Evolutionary conservation across 2,113 vertebrate species (phyloP), one percentile per base, ranked within the genome.

Genomic region (Limnothrissa miodon): DNA sequence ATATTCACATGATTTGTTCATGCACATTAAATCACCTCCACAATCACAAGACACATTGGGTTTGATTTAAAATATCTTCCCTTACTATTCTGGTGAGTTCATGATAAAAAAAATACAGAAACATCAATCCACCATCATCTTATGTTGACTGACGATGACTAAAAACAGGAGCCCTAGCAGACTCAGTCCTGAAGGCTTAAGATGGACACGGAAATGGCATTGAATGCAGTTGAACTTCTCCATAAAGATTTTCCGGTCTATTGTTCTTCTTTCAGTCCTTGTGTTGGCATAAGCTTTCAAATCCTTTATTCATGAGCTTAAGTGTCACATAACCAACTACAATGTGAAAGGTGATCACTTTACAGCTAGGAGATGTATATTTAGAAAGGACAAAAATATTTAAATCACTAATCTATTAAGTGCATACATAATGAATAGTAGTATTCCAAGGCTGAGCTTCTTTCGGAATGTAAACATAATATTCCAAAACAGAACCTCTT

Each of bases 1-100:
- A 59, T 48, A 85, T 90, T 85, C 89, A 86, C 90, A 92, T 87
- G 81, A 87, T 85, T 83, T 87, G 82, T 83, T 82, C 74, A 78
- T 23, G 39, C 51, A 89, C 90, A 82, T 46, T 9, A 82, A 33
- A 86, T 62, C 80, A 79, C 23, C 45, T 23, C 53, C 83, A 85
- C 78, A 79, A 85, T 83, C 81, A 84, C 83, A 89, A 17, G 42
- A 85, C 85, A 89, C 81, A 91, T 9, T 56, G 79, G 86, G 82
- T 23, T 83, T 44, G 59, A 84, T 46, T 83, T 82, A 66, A 45
- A 87, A 42, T 46, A 79, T 85, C 86, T 56, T 62, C 53, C 33
- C 39, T 62, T 87, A 78, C 83, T 81, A 51, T 78, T 83, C 19
- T 15, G 59, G 11, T 42, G 6, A 85, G 81, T 44, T 82, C 44